phyloP scores from a whole-genome alignment of 2,797 vertebrate genomes.

The Artibeus jamaicensis region DNA sequence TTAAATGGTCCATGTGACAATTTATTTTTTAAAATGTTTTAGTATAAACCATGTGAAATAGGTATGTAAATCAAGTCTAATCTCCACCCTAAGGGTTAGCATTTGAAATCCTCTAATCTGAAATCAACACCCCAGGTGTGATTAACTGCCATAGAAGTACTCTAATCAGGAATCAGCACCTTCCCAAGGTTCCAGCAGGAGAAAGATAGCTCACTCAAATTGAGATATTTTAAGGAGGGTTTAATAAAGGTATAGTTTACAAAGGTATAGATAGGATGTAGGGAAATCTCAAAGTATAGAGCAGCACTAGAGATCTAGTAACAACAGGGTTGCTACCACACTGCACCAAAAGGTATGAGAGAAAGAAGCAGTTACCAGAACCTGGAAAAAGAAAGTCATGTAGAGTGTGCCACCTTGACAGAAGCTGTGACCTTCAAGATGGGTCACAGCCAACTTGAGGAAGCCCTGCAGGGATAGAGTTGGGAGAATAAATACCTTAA shows the following conservation, averaged over 20 bases:
- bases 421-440: background rate
- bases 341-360: background rate
- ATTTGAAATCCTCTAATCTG: conserved; percentile 47
- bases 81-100: background rate
- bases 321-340: background rate
- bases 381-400: background rate
- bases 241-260: conserved; percentile 9
- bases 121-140: background rate
- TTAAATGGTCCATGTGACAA: background rate
- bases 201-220: conserved; percentile 3
- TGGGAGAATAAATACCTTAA: background rate
- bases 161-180: background rate
- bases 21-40: conserved; percentile 23
- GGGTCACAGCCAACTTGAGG: background rate
- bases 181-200: conserved; percentile 13
- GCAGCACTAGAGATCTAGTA: background rate
- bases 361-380: background rate
- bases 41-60: conserved; percentile 5
- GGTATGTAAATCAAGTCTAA: background rate
- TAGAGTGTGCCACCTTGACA: background rate
- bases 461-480: background rate
- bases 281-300: background rate
- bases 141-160: background rate
- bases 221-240: background rate
- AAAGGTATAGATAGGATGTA: background rate